phyloP scores from a whole-genome alignment of 2,113 vertebrate genomes.

The rabbit (Oryctolagus cuniculus) region mOryCun1.1 NC_091433.1:154213001-154213500 shows the following conservation, averaged over 20 bases:
- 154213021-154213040: no score
- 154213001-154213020: no score
- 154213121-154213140: no score
- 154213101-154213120: no score
- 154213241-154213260: not conserved
- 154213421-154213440: slow-evolving; percentile 17
- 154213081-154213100: no score
- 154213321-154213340: slow-evolving; percentile 51
- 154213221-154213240: no score
- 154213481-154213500: slow-evolving; percentile 38
- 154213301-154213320: not conserved
- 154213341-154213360: not conserved
- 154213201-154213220: no score
- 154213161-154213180: no score
- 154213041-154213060: no score
- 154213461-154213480: slow-evolving; percentile 45
- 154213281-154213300: slow-evolving; percentile 9
- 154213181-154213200: no score
- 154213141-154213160: no score
- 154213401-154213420: slow-evolving; percentile 53
- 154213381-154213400: slow-evolving; percentile 32
- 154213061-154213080: no score
- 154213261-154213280: not conserved
- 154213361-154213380: slow-evolving; percentile 20
- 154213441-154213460: slow-evolving; percentile 25